Evolutionary conservation across 2,113 vertebrate species (phyloP).

Genomic region (Pavo muticus): DNA sequence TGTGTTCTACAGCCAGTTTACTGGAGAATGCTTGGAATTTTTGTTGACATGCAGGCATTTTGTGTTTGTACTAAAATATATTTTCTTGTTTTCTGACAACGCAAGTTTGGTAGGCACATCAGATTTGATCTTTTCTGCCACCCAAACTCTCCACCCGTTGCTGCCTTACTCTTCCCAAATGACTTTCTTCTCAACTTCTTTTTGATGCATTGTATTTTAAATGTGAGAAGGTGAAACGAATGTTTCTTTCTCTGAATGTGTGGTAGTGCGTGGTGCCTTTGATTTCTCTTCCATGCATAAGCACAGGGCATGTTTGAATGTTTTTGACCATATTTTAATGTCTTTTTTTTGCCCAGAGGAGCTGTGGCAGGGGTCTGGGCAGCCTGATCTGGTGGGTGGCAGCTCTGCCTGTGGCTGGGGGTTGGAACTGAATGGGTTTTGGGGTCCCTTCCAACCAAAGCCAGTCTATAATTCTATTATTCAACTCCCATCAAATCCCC

Average conservation of each 20-base stretch:
- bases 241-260: not conserved
- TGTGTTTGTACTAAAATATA: not conserved
- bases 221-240: not conserved
- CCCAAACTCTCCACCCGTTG: not conserved
- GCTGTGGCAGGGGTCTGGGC: too few species aligned
- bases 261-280: not conserved
- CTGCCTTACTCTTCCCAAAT: not conserved
- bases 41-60: not conserved
- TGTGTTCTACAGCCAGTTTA: not conserved
- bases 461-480: too few species aligned
- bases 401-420: too few species aligned
- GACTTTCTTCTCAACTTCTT: not conserved
- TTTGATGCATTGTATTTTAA: not conserved
- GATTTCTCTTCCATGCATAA: not conserved
- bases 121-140: not conserved
- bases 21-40: not conserved
- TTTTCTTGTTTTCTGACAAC: not conserved
- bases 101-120: not conserved
- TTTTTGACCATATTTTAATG: not conserved
- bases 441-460: too few species aligned
- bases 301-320: not conserved
- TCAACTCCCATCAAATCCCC: not conserved
- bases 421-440: too few species aligned
- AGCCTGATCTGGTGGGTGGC: too few species aligned
- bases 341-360: not conserved